Evolutionary conservation across 2,888 invertebrate genomes (phyloP).

Genomic region (Netelia virgata): DNA sequence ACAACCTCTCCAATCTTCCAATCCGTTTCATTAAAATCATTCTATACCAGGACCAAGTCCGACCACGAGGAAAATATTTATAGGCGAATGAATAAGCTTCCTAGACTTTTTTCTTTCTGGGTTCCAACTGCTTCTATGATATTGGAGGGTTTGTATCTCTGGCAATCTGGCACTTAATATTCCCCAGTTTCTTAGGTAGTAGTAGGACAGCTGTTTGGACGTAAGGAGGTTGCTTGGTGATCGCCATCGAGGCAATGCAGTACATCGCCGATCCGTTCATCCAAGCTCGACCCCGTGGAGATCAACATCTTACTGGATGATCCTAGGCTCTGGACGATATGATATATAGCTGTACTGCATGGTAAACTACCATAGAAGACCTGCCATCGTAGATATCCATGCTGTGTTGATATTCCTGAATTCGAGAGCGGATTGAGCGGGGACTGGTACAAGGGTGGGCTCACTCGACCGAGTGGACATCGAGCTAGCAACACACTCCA

Average conservation of each 20-base stretch:
- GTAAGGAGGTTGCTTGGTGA: too few species aligned
- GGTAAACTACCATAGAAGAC: constrained; percentile 36
- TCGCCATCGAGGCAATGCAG: too few species aligned
- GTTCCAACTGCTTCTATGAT: constrained; percentile 4
- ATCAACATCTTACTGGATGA: too few species aligned
- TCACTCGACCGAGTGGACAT: constrained; percentile 32
- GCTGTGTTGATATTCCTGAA: constrained; percentile 39
- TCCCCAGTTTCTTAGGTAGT: background rate
- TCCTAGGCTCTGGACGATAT: constrained; percentile 18
- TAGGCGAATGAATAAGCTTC: constrained; percentile 14
- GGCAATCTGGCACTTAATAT: background rate
- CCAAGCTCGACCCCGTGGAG: too few species aligned
- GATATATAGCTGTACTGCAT: constrained; percentile 30
- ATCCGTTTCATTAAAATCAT: background rate
- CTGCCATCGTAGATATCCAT: background rate
- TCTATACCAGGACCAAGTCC: background rate
- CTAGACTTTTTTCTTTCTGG: constrained; percentile 2
- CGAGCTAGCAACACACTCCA: background rate
- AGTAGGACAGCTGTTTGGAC: too few species aligned
- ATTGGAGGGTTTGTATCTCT: background rate
- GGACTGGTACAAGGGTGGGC: constrained; percentile 11
- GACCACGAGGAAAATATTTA: constrained; percentile 25
- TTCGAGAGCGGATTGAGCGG: constrained; percentile 45
- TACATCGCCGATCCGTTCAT: too few species aligned
- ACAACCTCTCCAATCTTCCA: background rate